These are phyloP conservation scores for Lophius americanus DNA, from an alignment of 2,797 vertebrate genomes.

Conservation along the genomic window DNA sequence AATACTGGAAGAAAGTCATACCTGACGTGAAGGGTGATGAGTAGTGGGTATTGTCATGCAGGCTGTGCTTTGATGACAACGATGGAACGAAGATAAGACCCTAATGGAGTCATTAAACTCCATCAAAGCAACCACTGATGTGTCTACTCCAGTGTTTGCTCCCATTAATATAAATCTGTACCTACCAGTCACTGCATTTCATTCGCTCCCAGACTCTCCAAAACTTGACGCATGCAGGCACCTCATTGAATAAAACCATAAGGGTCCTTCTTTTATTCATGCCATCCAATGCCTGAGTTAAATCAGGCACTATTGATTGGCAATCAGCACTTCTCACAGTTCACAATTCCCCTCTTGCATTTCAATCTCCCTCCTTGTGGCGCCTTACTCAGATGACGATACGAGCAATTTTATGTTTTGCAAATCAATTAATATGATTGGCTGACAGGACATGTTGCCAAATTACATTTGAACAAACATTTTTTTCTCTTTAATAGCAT, in stretches of 20 bases:
- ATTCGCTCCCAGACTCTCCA: constrained; percentile 37
- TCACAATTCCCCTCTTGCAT: constrained; percentile 52
- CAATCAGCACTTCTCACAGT: constrained; percentile 72
- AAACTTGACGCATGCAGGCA: constrained; percentile 42
- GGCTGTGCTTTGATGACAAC: constrained; percentile 46
- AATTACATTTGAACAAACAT: constrained; percentile 7
- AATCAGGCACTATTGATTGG: constrained; percentile 78
- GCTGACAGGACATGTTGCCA: constrained; percentile 14
- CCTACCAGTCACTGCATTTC: constrained; percentile 56
- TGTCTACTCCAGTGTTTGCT: constrained; percentile 53
- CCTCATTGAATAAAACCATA: constrained; percentile 52
- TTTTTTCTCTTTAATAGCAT: neutral
- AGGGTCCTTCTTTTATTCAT: constrained; percentile 72
- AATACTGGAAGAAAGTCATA: constrained; percentile 34
- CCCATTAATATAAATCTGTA: constrained; percentile 65
- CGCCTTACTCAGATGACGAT: constrained; percentile 51
- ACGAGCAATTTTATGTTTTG: constrained; percentile 33
- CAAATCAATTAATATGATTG: constrained; percentile 22
- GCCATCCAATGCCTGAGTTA: constrained; percentile 60
- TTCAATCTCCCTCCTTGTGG: constrained; percentile 57
- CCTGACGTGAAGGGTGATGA: constrained; percentile 19
- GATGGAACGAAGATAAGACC: constrained; percentile 47
- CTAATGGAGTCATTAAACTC: constrained; percentile 71
- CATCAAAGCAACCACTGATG: constrained; percentile 56
- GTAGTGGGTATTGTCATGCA: constrained; percentile 34